A percentile compares a stretch with the other conserved stretches of the same genome.
These are phyloP conservation scores for Allobates femoralis DNA, from an alignment of 2,797 vertebrate species.

Conservation along the genomic window DNA sequence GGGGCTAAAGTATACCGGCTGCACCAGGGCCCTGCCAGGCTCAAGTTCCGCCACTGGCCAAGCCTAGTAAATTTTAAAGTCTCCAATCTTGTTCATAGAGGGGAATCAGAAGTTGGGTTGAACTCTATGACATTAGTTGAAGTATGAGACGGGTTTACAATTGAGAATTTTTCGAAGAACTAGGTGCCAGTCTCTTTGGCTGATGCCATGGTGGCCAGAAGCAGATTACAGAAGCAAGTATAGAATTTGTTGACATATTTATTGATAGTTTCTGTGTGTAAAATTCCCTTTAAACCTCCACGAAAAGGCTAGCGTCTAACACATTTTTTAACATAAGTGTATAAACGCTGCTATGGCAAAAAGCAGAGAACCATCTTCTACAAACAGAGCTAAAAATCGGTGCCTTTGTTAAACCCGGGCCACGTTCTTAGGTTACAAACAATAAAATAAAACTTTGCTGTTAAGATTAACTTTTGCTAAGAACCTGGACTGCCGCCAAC, in stretches of 20 bases:
- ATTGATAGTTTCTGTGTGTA: not conserved
- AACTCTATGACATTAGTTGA: too few relatives aligned
- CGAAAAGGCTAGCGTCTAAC: not conserved
- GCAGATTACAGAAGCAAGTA: not conserved
- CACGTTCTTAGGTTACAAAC: slow-evolving; percentile 48
- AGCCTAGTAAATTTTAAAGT: too few relatives aligned
- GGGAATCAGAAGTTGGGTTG: too few relatives aligned
- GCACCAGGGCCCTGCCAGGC: too few relatives aligned
- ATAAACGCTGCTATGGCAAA: not conserved
- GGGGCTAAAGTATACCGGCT: too few relatives aligned
- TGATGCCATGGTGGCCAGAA: not conserved
- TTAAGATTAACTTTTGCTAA: slow-evolving; percentile 44
- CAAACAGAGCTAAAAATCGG: slow-evolving; percentile 32
- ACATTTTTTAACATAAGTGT: not conserved
- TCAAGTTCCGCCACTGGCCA: too few relatives aligned
- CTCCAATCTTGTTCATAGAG: too few relatives aligned
- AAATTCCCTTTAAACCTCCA: not conserved
- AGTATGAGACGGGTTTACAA: too few relatives aligned
- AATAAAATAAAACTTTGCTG: slow-evolving; percentile 57
- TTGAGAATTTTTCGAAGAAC: too few relatives aligned
- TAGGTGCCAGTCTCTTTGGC: not conserved
- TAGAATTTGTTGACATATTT: not conserved
- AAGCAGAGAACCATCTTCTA: slow-evolving; percentile 16
- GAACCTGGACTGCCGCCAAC: slow-evolving; percentile 27
- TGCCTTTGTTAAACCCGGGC: slow-evolving; percentile 7